Conservation (phyloP, 2,888 invertebrate genomes). For the Disparrhopalites patrizii region DNA sequence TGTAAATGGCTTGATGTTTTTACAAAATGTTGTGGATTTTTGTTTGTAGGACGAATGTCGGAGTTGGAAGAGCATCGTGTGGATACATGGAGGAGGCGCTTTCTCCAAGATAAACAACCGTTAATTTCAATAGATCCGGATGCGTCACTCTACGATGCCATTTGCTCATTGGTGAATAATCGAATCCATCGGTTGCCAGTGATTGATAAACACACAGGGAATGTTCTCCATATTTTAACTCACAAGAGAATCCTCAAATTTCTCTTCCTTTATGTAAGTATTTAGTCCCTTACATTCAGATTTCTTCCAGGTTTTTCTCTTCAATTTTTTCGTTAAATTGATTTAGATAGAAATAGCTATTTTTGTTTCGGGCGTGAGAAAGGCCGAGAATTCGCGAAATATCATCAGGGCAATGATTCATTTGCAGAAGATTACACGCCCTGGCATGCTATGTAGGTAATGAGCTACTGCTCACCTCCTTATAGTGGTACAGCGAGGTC, state of each 20-base stretch:
- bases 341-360: too few relatives aligned
- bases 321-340: too few relatives aligned
- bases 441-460: too few relatives aligned
- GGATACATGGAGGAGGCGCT: conserved; percentile 76
- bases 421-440: too few relatives aligned
- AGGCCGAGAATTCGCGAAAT: too few relatives aligned
- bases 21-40: not conserved
- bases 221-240: conserved; percentile 93
- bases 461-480: too few relatives aligned
- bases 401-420: too few relatives aligned
- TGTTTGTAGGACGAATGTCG: conserved; percentile 63
- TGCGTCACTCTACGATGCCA: conserved; percentile 88
- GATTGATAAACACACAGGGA: conserved; percentile 89
- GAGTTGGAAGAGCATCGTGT: conserved; percentile 95
- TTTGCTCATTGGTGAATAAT: conserved; percentile 84
- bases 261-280: conserved; percentile 94
- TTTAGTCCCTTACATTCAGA: too few relatives aligned
- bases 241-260: conserved; percentile 97
- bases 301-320: too few relatives aligned
- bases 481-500: too few relatives aligned
- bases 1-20: too few relatives aligned
- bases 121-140: conserved; percentile 55
- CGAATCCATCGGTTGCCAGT: conserved; percentile 96
- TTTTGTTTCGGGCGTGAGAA: too few relatives aligned
- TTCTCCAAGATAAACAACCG: conserved; percentile 46